Percentiles rank a stretch among this genome's conserved stretches.
Conservation (phyloP, 2,113 vertebrate genomes). For the Thalassarche chlororhynchos region DNA sequence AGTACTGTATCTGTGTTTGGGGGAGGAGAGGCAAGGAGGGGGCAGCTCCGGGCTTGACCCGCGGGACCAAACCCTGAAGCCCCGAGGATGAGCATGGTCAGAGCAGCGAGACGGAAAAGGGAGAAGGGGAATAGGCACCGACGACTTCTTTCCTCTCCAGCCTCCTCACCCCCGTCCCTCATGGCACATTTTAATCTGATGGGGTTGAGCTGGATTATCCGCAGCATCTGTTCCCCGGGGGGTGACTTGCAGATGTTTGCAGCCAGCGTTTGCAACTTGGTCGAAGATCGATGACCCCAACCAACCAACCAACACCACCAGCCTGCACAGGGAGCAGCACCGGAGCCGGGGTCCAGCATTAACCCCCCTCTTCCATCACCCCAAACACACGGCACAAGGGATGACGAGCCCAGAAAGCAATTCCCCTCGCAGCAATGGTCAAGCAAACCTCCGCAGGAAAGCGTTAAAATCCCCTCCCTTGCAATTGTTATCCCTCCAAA, state of each 20-base stretch:
- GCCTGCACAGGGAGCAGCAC: background rate
- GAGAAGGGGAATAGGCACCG: background rate
- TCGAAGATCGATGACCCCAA: background rate
- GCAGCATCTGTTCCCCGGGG: conserved; percentile 70
- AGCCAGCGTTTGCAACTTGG: background rate
- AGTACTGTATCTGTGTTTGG: rapidly evolving
- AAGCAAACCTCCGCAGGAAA: background rate
- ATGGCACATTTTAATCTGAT: conserved; percentile 62
- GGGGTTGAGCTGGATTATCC: conserved; percentile 68
- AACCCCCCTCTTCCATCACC: background rate
- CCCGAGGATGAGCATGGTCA: rapidly evolving
- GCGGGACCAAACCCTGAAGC: background rate
- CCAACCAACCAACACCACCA: background rate
- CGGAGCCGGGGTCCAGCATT: background rate
- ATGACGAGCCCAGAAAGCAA: rapidly evolving
- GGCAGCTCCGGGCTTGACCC: background rate
- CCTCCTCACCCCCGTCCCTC: background rate
- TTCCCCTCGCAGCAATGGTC: background rate
- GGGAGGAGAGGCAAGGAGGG: background rate
- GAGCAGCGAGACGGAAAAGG: background rate
- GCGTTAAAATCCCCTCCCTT: conserved; percentile 25
- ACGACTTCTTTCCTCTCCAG: background rate
- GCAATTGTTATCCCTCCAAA: conserved; percentile 54
- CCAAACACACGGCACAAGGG: background rate
- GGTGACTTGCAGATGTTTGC: conserved; percentile 59